These are phyloP conservation scores for Embiotoca jacksoni DNA, from an alignment of 2,113 vertebrate species.

Conservation along the genomic window DNA sequence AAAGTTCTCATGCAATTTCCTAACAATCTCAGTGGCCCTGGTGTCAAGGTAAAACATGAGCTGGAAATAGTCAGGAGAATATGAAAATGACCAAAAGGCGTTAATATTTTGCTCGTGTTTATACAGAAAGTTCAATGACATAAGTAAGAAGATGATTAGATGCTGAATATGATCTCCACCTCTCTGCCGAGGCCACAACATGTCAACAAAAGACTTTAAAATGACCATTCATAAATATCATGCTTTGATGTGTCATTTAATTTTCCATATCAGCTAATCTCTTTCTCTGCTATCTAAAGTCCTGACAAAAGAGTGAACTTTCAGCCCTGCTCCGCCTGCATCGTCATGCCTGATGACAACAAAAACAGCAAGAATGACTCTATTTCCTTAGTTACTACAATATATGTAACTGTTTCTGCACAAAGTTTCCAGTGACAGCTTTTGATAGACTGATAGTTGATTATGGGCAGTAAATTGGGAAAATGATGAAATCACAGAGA, in stretches of 20 bases:
- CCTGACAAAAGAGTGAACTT: conserved; percentile 43
- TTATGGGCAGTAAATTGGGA: not conserved
- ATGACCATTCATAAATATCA: not conserved
- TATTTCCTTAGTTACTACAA: not conserved
- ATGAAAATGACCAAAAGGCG: not conserved
- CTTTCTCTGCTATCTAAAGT: conserved; percentile 20
- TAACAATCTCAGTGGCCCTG: not conserved
- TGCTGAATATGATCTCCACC: not conserved
- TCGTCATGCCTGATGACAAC: conserved; percentile 31
- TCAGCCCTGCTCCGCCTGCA: conserved; percentile 23
- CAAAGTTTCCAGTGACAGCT: not conserved
- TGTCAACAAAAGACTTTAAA: not conserved
- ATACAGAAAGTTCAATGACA: not conserved
- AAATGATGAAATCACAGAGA: no score
- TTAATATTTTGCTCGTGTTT: conserved; percentile 6
- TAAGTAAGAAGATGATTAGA: not conserved
- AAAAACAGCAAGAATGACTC: conserved; percentile 31
- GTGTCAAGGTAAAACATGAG: not conserved
- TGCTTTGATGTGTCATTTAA: conserved; percentile 2
- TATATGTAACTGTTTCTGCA: not conserved
- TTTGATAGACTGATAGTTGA: not conserved
- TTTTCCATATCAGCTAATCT: conserved; percentile 37
- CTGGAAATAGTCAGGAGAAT: not conserved
- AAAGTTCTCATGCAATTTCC: not conserved
- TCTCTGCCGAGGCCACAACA: not conserved